Evolutionary conservation across 2,797 vertebrate species (phyloP).

Genomic region (Falco novaeseelandiae): DNA sequence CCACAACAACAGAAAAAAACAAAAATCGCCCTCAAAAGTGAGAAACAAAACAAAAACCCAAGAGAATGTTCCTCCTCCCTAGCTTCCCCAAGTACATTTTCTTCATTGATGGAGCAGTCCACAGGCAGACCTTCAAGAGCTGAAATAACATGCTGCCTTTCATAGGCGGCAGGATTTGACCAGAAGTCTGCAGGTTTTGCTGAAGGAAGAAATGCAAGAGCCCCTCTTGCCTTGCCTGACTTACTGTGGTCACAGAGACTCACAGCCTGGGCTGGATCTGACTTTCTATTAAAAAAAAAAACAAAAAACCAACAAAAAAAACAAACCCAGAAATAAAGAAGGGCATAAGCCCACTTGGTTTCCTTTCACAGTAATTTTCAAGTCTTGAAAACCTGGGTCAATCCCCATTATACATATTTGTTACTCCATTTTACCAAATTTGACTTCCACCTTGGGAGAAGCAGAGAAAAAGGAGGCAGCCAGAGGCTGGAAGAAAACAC

Average conservation of each 20-base stretch:
- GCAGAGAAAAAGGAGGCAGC: neutral
- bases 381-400: neutral
- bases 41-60: neutral
- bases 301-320: neutral
- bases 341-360: neutral
- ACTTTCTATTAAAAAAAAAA: neutral
- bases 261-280: neutral
- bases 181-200: neutral
- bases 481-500: neutral
- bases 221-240: neutral
- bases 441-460: neutral
- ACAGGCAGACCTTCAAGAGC: neutral
- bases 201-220: neutral
- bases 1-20: fast-evolving
- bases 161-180: neutral
- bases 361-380: neutral
- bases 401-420: neutral
- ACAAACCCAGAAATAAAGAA: neutral
- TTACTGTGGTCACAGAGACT: neutral
- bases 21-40: neutral
- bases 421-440: neutral
- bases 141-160: neutral
- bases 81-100: neutral
- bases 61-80: neutral
- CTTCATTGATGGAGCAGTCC: neutral